Evolutionary conservation across 1,140 invertebrate species (phyloP).

Genomic region (Dinothrombium tinctorium): DNA sequence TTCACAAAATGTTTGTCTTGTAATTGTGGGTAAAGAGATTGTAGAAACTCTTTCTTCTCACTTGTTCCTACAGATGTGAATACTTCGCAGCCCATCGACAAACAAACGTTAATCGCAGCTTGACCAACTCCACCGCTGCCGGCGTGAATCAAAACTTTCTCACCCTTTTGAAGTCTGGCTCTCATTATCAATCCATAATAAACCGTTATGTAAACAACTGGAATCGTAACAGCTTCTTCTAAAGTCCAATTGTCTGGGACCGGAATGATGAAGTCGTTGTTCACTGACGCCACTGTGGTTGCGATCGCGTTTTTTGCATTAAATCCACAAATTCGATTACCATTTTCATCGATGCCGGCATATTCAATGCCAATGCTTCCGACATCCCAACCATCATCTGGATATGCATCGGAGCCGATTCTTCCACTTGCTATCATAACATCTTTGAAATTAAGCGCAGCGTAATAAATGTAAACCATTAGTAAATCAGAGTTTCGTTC

Average conservation of each 20-base stretch:
- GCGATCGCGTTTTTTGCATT: conserved; percentile 69
- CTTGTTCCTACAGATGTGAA: conserved; percentile 59
- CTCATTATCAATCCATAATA: conserved; percentile 71
- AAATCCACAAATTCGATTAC: conserved; percentile 75
- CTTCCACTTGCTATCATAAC: conserved; percentile 59
- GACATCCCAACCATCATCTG: conserved; percentile 28
- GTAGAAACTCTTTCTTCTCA: conserved; percentile 68
- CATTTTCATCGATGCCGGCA: conserved; percentile 44
- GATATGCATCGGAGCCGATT: conserved; percentile 75
- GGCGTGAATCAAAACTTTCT: conserved; percentile 70
- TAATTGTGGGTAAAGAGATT: conserved; percentile 57
- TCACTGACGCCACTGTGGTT: conserved; percentile 59
- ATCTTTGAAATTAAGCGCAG: conserved; percentile 78
- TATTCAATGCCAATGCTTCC: conserved; percentile 69
- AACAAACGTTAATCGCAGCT: conserved; percentile 59
- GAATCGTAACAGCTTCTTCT: conserved; percentile 72
- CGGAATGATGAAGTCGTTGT: conserved; percentile 63
- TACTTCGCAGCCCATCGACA: conserved; percentile 26
- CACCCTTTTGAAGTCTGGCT: conserved; percentile 48
- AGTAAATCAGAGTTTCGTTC: conserved; percentile 23
- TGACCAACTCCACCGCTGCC: conserved; percentile 85
- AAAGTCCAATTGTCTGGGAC: conserved; percentile 66
- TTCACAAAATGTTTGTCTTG: conserved; percentile 62
- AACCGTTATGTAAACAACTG: conserved; percentile 67
- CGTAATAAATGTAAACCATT: conserved; percentile 56